Conservation (phyloP, 2,113 vertebrate species). For the Sylvilagus bachmani region DNA sequence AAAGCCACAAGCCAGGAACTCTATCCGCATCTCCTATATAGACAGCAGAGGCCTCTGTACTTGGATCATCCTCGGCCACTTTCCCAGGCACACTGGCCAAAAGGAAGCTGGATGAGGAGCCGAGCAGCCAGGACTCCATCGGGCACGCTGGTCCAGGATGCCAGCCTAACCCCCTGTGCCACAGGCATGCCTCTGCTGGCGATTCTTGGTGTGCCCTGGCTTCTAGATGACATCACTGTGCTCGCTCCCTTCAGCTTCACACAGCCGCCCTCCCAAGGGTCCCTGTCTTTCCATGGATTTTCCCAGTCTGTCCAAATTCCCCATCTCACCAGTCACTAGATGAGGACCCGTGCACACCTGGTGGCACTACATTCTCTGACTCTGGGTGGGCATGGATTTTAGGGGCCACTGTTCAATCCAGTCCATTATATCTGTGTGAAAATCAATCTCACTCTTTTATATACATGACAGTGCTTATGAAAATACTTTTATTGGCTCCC, state of each 20-base stretch:
- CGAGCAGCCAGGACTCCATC: too few relatives aligned
- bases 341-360: neutral
- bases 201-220: neutral
- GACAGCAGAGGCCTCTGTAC: too few relatives aligned
- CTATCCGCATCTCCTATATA: too few relatives aligned
- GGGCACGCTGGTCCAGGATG: too few relatives aligned
- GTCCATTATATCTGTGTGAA: neutral
- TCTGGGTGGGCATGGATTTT: neutral
- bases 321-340: neutral
- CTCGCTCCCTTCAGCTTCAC: neutral
- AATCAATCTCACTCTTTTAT: neutral
- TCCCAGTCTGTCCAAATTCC: neutral
- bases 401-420: neutral
- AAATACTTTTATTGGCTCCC: conserved; percentile 50
- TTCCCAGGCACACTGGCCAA: too few relatives aligned
- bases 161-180: too few relatives aligned
- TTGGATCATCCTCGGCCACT: too few relatives aligned
- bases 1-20: too few relatives aligned
- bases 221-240: neutral
- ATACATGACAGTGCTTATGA: neutral
- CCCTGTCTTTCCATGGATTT: neutral
- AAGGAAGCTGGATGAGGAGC: too few relatives aligned
- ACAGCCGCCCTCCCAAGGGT: neutral
- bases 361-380: neutral
- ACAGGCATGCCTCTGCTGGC: neutral